phyloP scores from a whole-genome alignment of 1,140 invertebrate species.

The Leptonema lineaticorne region DNA sequence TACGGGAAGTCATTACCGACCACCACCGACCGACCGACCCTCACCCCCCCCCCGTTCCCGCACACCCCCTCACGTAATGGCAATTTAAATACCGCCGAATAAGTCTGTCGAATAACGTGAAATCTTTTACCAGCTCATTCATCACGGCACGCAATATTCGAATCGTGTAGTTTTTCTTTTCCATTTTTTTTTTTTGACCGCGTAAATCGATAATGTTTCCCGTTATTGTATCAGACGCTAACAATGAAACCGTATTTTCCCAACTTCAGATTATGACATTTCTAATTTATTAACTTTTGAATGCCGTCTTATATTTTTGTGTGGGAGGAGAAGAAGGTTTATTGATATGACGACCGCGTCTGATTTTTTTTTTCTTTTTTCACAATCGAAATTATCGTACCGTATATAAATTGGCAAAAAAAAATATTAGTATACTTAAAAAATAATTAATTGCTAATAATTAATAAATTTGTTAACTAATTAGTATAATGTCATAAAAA shows the following conservation, averaged over 20 bases:
- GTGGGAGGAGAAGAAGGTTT: too few relatives aligned
- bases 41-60: neutral
- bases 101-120: slow-evolving; percentile 27
- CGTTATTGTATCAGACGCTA: slow-evolving; percentile 10
- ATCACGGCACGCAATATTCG: slow-evolving; percentile 36
- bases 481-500: too few relatives aligned
- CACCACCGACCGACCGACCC: neutral
- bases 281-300: neutral
- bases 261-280: neutral
- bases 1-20: slow-evolving; percentile 36
- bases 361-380: too few relatives aligned
- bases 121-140: slow-evolving; percentile 26
- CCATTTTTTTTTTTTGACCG: too few relatives aligned
- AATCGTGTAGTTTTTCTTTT: slow-evolving; percentile 21
- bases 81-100: slow-evolving; percentile 36
- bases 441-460: too few relatives aligned
- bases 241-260: slow-evolving; percentile 7
- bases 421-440: too few relatives aligned
- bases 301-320: too few relatives aligned
- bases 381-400: too few relatives aligned
- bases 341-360: too few relatives aligned
- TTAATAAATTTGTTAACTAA: too few relatives aligned
- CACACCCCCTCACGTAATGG: slow-evolving; percentile 20
- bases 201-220: slow-evolving; percentile 10
- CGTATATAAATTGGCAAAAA: too few relatives aligned